These are phyloP conservation scores for Daubentonia madagascariensis DNA, from an alignment of 2,113 vertebrate species.

Conservation along the genomic window DNA sequence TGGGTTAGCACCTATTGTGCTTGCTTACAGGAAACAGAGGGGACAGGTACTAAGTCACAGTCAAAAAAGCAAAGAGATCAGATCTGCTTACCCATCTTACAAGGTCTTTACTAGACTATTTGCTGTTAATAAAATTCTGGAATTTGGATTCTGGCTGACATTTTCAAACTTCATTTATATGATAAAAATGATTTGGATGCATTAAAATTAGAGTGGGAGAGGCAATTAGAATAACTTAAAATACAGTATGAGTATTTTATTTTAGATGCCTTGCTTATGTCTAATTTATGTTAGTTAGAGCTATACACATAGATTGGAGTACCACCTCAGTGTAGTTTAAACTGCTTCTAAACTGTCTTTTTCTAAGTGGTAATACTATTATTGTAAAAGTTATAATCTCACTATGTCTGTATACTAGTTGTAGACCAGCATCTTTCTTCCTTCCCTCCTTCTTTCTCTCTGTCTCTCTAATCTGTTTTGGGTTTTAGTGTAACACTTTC, in stretches of 20 bases:
- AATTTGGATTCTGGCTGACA: conserved; percentile 72
- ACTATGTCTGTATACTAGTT: background rate
- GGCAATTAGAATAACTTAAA: conserved; percentile 69
- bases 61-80: background rate
- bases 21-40: background rate
- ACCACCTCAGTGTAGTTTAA: background rate
- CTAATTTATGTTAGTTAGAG: conserved; percentile 8
- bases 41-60: background rate
- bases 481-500: background rate
- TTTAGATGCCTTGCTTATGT: conserved; percentile 50
- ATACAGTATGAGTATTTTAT: conserved; percentile 55
- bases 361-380: background rate
- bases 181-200: conserved; percentile 62
- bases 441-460: background rate
- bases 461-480: background rate
- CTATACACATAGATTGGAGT: background rate
- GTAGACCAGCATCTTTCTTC: background rate
- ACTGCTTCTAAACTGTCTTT: background rate
- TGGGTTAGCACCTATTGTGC: background rate
- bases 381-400: background rate
- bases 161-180: conserved; percentile 73
- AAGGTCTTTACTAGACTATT: conserved; percentile 21
- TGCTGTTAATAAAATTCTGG: conserved; percentile 65
- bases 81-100: background rate
- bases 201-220: conserved; percentile 60